These are phyloP conservation scores for Meloe dianella DNA, from an alignment of 2,888 invertebrate species.

Conservation along the genomic window DNA sequence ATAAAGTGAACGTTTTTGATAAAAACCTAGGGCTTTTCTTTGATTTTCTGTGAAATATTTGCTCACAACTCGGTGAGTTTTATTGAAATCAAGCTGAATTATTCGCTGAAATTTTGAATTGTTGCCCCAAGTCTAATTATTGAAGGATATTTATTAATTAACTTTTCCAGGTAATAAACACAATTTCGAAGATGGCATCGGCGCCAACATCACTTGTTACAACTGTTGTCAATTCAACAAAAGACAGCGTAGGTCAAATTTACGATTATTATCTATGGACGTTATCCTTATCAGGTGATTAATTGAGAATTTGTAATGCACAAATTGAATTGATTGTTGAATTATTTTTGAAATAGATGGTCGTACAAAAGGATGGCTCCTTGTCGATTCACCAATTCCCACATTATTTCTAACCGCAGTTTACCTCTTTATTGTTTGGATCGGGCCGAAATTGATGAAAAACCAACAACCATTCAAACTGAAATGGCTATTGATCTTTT, in stretches of 20 bases:
- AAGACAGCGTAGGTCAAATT: conserved; percentile 62
- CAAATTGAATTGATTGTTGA: neutral
- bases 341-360: conserved; percentile 64
- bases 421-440: conserved; percentile 79
- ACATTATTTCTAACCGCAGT: conserved; percentile 72
- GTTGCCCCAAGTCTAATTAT: too few relatives aligned
- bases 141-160: too few relatives aligned
- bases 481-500: conserved; percentile 77
- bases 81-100: neutral
- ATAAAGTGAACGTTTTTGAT: too few relatives aligned
- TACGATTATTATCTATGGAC: conserved; percentile 81
- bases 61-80: conserved; percentile 30
- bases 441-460: conserved; percentile 83
- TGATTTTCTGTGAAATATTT: too few relatives aligned
- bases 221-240: conserved; percentile 60
- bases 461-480: conserved; percentile 77
- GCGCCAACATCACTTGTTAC: neutral
- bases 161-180: neutral
- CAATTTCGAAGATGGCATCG: conserved; percentile 39
- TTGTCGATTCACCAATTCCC: conserved; percentile 82
- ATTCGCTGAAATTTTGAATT: too few relatives aligned
- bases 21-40: too few relatives aligned
- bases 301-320: too few relatives aligned
- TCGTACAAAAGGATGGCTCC: conserved; percentile 82
- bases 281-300: conserved; percentile 74